phyloP scores from a whole-genome alignment of 2,797 vertebrate genomes.

The Fratercula arctica region DNA sequence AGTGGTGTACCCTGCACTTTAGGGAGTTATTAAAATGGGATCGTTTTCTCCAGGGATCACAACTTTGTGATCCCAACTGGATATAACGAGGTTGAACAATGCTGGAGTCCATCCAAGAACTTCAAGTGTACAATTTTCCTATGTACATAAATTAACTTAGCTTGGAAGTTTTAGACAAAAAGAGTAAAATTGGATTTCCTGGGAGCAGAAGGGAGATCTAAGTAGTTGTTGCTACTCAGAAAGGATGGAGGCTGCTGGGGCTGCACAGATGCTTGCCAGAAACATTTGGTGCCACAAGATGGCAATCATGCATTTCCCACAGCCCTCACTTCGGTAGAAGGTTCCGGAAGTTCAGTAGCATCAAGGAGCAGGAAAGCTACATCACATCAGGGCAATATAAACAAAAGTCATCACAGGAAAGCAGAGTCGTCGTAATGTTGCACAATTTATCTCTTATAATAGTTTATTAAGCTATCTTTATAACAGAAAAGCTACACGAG shows the following conservation, averaged over 20 bases:
- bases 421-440: neutral
- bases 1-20: neutral
- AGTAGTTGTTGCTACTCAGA: neutral
- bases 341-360: constrained; percentile 53
- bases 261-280: neutral
- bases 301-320: constrained; percentile 42
- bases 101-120: neutral
- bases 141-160: neutral
- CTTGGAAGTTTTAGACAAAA: neutral
- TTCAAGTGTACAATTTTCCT: neutral
- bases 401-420: neutral
- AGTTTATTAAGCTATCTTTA: constrained; percentile 19
- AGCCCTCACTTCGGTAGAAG: neutral
- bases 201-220: neutral
- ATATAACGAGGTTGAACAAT: neutral
- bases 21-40: neutral
- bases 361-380: neutral
- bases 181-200: neutral
- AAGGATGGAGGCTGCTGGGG: neutral
- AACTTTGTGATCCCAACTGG: neutral
- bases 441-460: neutral
- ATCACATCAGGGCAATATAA: neutral
- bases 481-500: constrained; percentile 5
- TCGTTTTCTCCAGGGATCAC: neutral
- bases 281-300: constrained; percentile 48